Evolutionary conservation across 2,888 invertebrate genomes (phyloP).

Genomic region (Caenorhabditis macrosperma): DNA sequence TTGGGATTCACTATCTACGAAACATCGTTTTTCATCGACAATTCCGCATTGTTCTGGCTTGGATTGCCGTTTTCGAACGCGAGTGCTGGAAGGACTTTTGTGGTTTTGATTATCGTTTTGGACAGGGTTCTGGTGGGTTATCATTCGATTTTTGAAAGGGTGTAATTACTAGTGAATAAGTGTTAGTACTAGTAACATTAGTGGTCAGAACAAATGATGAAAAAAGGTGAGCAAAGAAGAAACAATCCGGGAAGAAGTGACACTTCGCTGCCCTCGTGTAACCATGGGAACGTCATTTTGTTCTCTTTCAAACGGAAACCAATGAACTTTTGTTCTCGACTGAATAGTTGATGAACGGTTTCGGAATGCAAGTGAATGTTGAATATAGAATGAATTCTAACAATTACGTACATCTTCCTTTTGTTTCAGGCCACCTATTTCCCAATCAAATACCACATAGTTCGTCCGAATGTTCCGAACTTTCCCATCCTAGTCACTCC

Average conservation of each 20-base stretch:
- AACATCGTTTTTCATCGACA: constrained; percentile 31
- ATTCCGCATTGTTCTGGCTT: constrained; percentile 28
- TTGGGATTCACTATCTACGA: constrained; percentile 27
- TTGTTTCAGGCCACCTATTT: constrained; percentile 41
- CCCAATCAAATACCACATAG: constrained; percentile 40
- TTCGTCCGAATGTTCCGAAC: constrained; percentile 22
- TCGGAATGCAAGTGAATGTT: no score
- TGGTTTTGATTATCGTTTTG: constrained; percentile 30
- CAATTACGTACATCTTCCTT: no score
- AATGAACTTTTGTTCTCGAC: no score
- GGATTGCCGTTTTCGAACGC: constrained; percentile 44
- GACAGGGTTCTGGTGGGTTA: constrained; percentile 27
- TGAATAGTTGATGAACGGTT: no score
- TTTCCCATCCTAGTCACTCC: background rate
- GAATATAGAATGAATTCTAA: background rate
- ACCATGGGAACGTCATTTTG: no score
- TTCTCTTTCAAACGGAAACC: no score
- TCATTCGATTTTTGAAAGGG: background rate
- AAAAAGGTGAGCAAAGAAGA: no score
- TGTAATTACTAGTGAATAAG: no score
- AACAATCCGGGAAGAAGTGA: no score
- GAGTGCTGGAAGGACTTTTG: constrained; percentile 40
- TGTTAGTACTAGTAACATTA: no score
- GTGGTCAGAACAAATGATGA: no score
- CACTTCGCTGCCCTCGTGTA: no score